Percentiles rank a stretch among this genome's conserved stretches.
These are phyloP conservation scores for Pycnonotus jocosus DNA, from an alignment of 2,113 vertebrate genomes.

Conservation along the genomic window DNA sequence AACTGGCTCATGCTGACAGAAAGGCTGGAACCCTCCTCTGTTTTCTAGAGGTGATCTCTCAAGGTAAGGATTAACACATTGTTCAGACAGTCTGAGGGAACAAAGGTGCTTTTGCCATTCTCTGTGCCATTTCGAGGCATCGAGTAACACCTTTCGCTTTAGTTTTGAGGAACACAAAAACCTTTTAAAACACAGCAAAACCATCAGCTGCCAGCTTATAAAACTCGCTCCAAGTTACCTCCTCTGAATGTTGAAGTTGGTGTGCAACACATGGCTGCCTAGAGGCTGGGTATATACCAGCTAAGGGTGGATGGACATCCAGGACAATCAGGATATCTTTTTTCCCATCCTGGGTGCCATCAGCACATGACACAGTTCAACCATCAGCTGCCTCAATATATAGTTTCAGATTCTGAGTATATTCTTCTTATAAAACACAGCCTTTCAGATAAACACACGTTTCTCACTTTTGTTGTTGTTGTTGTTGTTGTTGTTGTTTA, in stretches of 20 bases:
- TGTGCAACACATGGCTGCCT: accelerated
- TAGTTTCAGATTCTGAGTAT: neutral
- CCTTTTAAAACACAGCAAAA: neutral
- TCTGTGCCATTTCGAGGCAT: neutral
- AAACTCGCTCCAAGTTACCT: neutral
- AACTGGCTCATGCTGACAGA: neutral
- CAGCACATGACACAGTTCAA: neutral
- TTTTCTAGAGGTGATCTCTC: constrained; percentile 35
- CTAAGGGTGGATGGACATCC: neutral
- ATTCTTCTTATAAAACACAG: neutral
- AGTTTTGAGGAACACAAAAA: neutral
- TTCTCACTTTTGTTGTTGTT: neutral
- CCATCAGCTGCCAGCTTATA: neutral
- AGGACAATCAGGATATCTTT: neutral
- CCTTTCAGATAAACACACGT: neutral
- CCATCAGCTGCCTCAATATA: neutral
- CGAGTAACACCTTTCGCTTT: neutral
- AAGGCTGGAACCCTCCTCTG: neutral
- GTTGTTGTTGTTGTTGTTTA: neutral
- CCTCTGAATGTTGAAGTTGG: neutral
- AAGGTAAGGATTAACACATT: constrained; percentile 12
- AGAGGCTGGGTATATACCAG: neutral
- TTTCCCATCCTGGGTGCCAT: neutral
- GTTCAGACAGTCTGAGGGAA: neutral
- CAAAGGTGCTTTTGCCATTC: constrained; percentile 9